phyloP scores from a whole-genome alignment of 1,140 invertebrate genomes.

The Mizuhopecten yessoensis region DNA sequence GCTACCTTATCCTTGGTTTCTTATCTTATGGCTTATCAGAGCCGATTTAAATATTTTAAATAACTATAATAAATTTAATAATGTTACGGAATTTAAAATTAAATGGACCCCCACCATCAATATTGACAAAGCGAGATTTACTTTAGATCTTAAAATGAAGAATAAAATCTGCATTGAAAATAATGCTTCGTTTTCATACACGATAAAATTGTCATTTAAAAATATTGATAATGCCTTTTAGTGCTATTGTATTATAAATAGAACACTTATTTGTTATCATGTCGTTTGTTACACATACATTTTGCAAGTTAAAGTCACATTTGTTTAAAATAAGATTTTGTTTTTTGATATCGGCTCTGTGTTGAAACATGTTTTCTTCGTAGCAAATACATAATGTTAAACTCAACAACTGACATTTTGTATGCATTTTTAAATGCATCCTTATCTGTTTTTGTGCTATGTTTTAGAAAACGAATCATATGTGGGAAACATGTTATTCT shows the following conservation, averaged over 20 bases:
- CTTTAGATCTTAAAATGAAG: background rate
- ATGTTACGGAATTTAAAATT: no score
- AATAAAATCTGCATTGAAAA: background rate
- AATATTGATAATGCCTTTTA: background rate
- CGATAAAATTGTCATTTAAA: constrained; percentile 8
- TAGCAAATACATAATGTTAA: background rate
- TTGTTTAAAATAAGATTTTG: background rate
- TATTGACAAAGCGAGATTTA: background rate
- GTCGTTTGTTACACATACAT: background rate
- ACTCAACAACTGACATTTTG: background rate
- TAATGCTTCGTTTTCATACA: background rate
- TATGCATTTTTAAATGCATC: background rate
- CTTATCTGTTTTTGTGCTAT: no score
- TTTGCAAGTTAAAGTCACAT: background rate
- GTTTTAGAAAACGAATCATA: no score
- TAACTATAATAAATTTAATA: no score
- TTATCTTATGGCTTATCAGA: no score
- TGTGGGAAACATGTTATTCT: no score
- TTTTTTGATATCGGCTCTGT: background rate
- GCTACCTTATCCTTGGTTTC: no score
- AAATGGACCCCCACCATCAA: no score
- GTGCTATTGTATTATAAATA: background rate
- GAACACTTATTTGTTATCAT: background rate
- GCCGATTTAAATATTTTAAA: no score
- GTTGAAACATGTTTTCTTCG: background rate